phyloP scores from a whole-genome alignment of 2,888 invertebrate species.

The Pyrrhosoma nymphula region DNA sequence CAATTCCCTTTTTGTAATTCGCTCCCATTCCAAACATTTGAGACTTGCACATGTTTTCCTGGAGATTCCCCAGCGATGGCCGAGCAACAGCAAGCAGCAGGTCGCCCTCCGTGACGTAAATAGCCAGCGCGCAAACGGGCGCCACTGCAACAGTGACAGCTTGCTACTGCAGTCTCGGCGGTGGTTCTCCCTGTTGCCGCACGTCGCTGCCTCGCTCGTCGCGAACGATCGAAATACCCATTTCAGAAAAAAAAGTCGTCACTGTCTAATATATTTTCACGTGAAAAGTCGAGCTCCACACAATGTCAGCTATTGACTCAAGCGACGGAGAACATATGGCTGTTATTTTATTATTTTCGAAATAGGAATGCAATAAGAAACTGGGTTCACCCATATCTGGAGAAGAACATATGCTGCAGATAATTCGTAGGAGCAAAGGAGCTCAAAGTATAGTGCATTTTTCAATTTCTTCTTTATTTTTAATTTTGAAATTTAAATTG shows the following conservation, averaged over 20 bases:
- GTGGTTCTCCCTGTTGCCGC: neutral
- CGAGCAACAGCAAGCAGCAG: neutral
- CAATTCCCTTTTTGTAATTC: neutral
- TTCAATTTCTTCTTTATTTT: too few relatives aligned
- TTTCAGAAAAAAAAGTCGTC: neutral
- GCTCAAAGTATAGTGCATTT: neutral
- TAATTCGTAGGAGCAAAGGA: too few relatives aligned
- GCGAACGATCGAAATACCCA: neutral
- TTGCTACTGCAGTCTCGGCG: neutral
- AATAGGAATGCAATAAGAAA: neutral
- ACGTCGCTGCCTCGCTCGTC: neutral
- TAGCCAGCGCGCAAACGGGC: neutral
- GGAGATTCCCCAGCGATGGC: neutral
- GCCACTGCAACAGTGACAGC: constrained; percentile 5
- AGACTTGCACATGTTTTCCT: neutral
- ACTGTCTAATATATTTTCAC: too few relatives aligned
- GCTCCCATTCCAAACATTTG: neutral
- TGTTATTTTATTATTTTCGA: neutral
- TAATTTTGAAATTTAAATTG: too few relatives aligned
- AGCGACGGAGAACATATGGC: too few relatives aligned
- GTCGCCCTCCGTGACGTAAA: neutral
- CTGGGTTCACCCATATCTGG: too few relatives aligned
- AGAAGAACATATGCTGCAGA: too few relatives aligned
- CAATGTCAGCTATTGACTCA: too few relatives aligned
- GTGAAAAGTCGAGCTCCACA: too few relatives aligned